phyloP scores from a whole-genome alignment of 2,113 vertebrate genomes.

The Silurus asotus region DNA sequence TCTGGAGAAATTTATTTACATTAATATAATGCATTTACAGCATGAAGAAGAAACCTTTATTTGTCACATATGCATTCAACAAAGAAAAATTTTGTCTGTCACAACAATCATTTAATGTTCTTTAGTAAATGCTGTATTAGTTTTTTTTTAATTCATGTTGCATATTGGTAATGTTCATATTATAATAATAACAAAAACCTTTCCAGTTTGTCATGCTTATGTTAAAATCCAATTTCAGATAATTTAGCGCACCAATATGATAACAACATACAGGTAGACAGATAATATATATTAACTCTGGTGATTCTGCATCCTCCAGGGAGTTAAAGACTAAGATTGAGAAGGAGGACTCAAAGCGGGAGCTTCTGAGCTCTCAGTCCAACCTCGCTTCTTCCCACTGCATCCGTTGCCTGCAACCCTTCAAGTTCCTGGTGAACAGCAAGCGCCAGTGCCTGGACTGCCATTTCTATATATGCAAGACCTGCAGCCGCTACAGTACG shows the following conservation, averaged over 20 bases:
- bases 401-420: constrained; percentile 88
- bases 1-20: not conserved
- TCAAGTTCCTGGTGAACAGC: constrained; percentile 84
- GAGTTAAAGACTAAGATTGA: constrained; percentile 80
- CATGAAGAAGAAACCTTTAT: not conserved
- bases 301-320: constrained; percentile 62
- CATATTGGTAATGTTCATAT: not conserved
- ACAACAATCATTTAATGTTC: not conserved
- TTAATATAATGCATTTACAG: not conserved
- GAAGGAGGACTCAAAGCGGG: constrained; percentile 82
- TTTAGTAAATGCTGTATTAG: not conserved
- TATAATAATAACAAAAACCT: not conserved
- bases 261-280: not conserved
- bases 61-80: too few relatives aligned
- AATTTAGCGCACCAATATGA: not conserved
- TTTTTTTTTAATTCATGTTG: not conserved
- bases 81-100: too few relatives aligned
- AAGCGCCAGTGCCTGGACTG: constrained; percentile 85
- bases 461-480: constrained; percentile 79
- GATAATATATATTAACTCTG: not conserved
- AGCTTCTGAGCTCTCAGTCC: constrained; percentile 74
- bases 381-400: constrained; percentile 80
- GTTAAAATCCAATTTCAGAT: not conserved
- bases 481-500: constrained; percentile 86
- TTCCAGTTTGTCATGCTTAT: not conserved